Evolutionary conservation across 2,797 vertebrate species (phyloP).

Genomic region (Lutjanus argentimaculatus): DNA sequence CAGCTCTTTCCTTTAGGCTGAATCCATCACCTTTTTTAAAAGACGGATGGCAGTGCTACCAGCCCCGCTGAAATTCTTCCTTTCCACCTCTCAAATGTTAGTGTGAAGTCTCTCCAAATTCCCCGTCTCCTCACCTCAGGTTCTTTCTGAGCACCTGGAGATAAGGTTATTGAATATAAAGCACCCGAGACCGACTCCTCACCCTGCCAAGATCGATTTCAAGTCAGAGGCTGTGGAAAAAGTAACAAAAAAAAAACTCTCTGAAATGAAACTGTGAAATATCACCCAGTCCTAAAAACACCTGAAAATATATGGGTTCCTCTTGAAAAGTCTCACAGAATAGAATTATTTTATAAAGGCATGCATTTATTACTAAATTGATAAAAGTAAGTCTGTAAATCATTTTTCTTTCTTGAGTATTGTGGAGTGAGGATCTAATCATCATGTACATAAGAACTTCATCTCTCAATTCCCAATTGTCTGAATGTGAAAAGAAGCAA

Average conservation of each 20-base stretch:
- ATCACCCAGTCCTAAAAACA: slow-evolving; percentile 7
- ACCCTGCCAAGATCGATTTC: slow-evolving; percentile 58
- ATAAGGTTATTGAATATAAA: slow-evolving; percentile 71
- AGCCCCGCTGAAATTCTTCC: slow-evolving; percentile 51
- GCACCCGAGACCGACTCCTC: slow-evolving; percentile 34
- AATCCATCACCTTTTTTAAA: slow-evolving; percentile 45
- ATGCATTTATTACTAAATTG: background rate
- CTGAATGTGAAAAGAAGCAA: slow-evolving; percentile 3
- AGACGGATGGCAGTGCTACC: slow-evolving; percentile 22
- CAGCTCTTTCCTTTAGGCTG: slow-evolving; percentile 28
- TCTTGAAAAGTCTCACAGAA: slow-evolving; percentile 20
- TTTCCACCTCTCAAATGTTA: slow-evolving; percentile 39
- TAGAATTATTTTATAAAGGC: background rate
- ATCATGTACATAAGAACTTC: background rate
- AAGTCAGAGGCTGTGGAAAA: slow-evolving; percentile 52
- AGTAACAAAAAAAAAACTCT: slow-evolving; percentile 25
- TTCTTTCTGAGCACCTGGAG: slow-evolving; percentile 48
- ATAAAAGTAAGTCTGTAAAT: background rate
- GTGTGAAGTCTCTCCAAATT: slow-evolving; percentile 48
- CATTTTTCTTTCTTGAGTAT: background rate
- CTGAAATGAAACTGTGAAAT: slow-evolving; percentile 54
- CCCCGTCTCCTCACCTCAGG: slow-evolving; percentile 49
- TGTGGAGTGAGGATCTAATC: background rate
- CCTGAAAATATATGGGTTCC: slow-evolving; percentile 16
- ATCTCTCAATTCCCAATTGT: background rate